These are phyloP conservation scores for Tenthredo mesomela DNA, from an alignment of 2,888 invertebrate species.

Conservation along the genomic window DNA sequence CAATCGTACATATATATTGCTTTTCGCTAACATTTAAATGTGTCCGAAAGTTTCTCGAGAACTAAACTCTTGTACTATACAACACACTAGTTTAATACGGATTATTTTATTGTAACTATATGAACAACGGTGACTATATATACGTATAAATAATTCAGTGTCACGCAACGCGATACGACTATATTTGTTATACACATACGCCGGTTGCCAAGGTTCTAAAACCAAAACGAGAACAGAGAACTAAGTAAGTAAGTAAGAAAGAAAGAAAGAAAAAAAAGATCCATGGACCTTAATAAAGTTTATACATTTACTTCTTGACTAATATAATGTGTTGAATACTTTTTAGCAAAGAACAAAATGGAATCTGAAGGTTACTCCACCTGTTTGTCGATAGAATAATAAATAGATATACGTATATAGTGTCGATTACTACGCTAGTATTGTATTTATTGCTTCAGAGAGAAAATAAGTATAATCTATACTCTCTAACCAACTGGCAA, in stretches of 20 bases:
- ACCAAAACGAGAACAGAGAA: not conserved
- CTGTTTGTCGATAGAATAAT: slow-evolving; percentile 31
- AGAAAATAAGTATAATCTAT: slow-evolving; percentile 2
- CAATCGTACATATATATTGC: not conserved
- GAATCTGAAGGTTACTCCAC: slow-evolving; percentile 37
- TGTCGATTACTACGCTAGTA: not conserved
- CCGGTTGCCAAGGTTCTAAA: slow-evolving; percentile 38
- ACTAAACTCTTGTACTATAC: not conserved
- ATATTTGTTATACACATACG: not conserved
- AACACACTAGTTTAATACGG: not conserved
- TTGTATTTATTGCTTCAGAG: not conserved
- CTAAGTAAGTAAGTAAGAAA: not conserved
- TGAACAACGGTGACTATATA: not conserved
- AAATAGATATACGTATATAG: slow-evolving; percentile 21
- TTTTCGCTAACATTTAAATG: not conserved
- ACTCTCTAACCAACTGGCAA: not conserved
- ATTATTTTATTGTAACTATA: not conserved
- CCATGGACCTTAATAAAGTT: not conserved
- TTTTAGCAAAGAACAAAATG: slow-evolving; percentile 23
- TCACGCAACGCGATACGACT: not conserved
- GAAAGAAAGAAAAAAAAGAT: not conserved
- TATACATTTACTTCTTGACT: slow-evolving; percentile 16
- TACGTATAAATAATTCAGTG: slow-evolving; percentile 28
- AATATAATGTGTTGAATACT: slow-evolving; percentile 13
- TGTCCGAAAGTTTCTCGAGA: not conserved